These are phyloP conservation scores for Aplocera efformata DNA, from an alignment of 2,888 invertebrate species.

Conservation along the genomic window DNA sequence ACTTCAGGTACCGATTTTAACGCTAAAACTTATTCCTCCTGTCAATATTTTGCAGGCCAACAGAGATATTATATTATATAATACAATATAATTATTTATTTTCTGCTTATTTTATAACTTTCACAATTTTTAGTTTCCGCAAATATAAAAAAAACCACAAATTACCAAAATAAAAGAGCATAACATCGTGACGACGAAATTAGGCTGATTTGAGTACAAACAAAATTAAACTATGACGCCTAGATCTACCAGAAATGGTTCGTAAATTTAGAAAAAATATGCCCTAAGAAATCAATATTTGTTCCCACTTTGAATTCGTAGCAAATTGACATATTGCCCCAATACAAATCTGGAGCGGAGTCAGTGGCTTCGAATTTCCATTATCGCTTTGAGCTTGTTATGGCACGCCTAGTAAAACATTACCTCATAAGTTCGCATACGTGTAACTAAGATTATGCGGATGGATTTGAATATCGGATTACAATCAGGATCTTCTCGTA, in stretches of 20 bases:
- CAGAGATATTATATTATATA: no score
- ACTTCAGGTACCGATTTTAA: no score
- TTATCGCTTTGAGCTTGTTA: constrained; percentile 24
- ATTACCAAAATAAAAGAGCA: no score
- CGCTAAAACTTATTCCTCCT: no score
- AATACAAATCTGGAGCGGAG: constrained; percentile 24
- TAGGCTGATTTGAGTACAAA: no score
- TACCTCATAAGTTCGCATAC: constrained; percentile 21
- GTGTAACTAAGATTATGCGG: constrained; percentile 19
- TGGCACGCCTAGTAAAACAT: constrained; percentile 23
- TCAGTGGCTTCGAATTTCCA: constrained; percentile 24
- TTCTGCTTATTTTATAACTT: no score
- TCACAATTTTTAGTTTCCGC: no score
- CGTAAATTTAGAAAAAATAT: constrained; percentile 11
- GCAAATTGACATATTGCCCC: constrained; percentile 23
- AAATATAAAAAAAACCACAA: no score
- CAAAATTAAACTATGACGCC: no score
- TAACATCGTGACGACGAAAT: no score
- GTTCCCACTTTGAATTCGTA: constrained; percentile 14
- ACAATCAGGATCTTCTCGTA: constrained; percentile 2
- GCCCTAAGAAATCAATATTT: constrained; percentile 16
- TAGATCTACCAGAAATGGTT: constrained; percentile 5
- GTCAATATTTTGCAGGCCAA: no score
- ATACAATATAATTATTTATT: no score
- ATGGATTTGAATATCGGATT: constrained; percentile 27